Evolutionary conservation across 2,797 vertebrate species (phyloP).

Genomic region (Gallinago nigripennis): DNA sequence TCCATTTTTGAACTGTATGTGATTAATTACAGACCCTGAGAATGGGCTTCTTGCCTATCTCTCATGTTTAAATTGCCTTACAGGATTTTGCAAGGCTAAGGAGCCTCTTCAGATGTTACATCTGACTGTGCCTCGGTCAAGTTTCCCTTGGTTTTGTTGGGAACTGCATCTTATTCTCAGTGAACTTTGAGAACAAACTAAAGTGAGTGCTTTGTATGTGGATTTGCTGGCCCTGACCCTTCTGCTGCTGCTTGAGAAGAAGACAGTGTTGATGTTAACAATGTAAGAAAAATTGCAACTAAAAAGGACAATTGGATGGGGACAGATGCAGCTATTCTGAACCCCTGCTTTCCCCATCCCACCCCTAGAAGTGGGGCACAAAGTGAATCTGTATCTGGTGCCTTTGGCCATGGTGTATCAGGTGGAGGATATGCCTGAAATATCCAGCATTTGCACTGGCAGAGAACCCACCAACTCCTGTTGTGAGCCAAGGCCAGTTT

Average conservation of each 20-base stretch:
- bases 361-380: not conserved
- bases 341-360: not conserved
- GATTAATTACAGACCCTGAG: constrained; percentile 40
- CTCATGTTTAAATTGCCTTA: constrained; percentile 55
- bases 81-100: constrained; percentile 35
- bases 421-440: not conserved
- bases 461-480: not conserved
- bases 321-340: not conserved
- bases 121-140: not conserved
- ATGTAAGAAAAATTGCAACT: not conserved
- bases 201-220: not conserved
- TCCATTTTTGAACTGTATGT: constrained; percentile 14
- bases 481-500: not conserved
- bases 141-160: constrained; percentile 1
- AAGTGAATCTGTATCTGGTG: not conserved
- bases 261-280: not conserved
- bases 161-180: constrained; percentile 7
- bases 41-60: constrained; percentile 38
- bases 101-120: constrained; percentile 26
- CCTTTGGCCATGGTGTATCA: not conserved
- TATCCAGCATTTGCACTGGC: not conserved
- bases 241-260: not conserved
- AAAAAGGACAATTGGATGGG: not conserved
- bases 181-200: constrained; percentile 41
- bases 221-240: constrained; percentile 6